Base-by-base conservation (phyloP, 2,797 vertebrate species). In the Xerus rutilus region DNA sequence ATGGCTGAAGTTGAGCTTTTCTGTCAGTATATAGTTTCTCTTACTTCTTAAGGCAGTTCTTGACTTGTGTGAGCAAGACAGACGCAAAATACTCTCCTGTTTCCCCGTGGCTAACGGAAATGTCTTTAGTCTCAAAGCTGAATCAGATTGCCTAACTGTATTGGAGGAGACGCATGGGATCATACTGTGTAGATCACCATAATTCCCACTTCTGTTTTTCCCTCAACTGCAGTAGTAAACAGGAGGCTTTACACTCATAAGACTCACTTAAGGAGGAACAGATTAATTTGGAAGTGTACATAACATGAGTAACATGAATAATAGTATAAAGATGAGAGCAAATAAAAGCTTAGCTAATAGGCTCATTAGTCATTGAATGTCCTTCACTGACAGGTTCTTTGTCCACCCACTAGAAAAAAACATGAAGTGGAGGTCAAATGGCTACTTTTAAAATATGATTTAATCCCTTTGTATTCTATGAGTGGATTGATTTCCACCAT, bases 31-130 rank as follows among this genome's bases (percentile, higher is more conserved):
- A 57, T 45, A 54, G 57, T 12, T 83, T 91, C 64, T 64, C 0
- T 90, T 87, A n/a, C 35, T 93, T 96, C 81, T 87, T 93, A 76
- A 72, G n/a, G 43, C 74, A 90, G 21, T n/a, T 85, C 43, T 74
- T 94, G 83, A 39, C 76, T 84, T 81, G 32, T 86, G 7, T 93
- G 89, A 57, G 81, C 43, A 43, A 92, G 45, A 72, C 72, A 72
- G 74, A 77, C 0, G 0, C 43, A 92, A 57, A 92, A 77, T 64
- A 93, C 11, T 14, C 93, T 76, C 69, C 18, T 84, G 0, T 73
- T 89, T 95, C 45, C 45, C 45, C 15, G 3, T 11, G 43, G 35
- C 84, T 62, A 65, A 54, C 73, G 57, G 76, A n/a, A 25, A 49
- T 67, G 35, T 81, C 62, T 30, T 95, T 70, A 57, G 69, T 76